A percentile compares a stretch with the other conserved stretches of the same genome.
Evolutionary conservation across 2,888 invertebrate genomes (phyloP).

Genomic region (Dorcus parallelipipedus): DNA sequence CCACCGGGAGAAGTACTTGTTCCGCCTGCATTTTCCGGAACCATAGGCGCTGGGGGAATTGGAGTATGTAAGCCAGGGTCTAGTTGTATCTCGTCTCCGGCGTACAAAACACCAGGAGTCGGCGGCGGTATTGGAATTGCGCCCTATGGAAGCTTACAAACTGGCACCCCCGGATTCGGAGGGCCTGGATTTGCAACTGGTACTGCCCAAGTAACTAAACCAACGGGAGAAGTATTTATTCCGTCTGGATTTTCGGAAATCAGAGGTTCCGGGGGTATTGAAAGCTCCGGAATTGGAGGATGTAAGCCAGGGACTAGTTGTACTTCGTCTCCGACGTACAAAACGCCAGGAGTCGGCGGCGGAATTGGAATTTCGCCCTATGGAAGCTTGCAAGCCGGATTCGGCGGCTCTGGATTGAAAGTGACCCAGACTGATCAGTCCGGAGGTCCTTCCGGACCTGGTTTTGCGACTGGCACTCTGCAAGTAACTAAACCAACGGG

Average conservation of each 20-base stretch:
- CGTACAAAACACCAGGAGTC: not conserved
- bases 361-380: not conserved
- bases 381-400: not conserved
- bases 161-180: not conserved
- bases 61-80: not conserved
- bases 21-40: not conserved
- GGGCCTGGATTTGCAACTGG: not conserved
- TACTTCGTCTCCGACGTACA: too few species aligned
- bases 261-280: not conserved
- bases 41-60: slow-evolving; percentile 1
- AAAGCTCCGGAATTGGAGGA: not conserved
- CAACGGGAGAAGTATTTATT: not conserved
- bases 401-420: not conserved
- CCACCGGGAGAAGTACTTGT: not conserved
- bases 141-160: not conserved
- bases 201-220: too few species aligned
- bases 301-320: not conserved
- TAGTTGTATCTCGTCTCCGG: too few species aligned
- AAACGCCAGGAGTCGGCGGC: not conserved
- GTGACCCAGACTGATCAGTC: not conserved
- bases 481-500: slow-evolving; percentile 8
- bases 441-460: not conserved
- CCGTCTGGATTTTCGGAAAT: not conserved
- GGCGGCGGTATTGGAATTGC: not conserved
- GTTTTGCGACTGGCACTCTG: slow-evolving; percentile 8